These are phyloP conservation scores for Philopotamus ludificatus DNA, from an alignment of 1,140 invertebrate species.

Conservation along the genomic window DNA sequence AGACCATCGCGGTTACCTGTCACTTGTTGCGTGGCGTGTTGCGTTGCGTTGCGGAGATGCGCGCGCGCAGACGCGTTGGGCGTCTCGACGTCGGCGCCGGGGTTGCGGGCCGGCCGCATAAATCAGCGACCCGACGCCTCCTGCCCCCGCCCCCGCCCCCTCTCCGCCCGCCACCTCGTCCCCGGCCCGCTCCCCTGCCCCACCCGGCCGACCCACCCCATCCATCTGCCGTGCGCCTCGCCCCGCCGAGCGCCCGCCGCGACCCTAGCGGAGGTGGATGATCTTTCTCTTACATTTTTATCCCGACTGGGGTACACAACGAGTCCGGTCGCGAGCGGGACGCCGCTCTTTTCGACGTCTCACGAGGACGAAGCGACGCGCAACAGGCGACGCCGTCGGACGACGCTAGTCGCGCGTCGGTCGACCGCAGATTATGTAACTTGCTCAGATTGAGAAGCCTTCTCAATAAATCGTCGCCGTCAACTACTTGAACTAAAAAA, in stretches of 20 bases:
- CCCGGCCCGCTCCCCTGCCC: not conserved
- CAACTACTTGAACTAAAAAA: too few species aligned
- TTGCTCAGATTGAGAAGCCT: too few species aligned
- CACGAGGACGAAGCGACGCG: too few species aligned
- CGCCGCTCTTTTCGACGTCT: too few species aligned
- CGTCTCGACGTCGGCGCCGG: constrained; percentile 5
- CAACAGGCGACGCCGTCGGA: too few species aligned
- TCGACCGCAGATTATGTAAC: too few species aligned
- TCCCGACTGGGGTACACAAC: constrained; percentile 21
- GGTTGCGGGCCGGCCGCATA: constrained; percentile 3
- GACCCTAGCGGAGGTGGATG: constrained; percentile 39
- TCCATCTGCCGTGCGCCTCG: not conserved
- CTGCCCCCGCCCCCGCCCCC: not conserved
- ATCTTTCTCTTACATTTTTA: constrained; percentile 43
- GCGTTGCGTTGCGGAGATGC: too few species aligned
- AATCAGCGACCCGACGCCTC: not conserved
- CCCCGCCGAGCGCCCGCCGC: constrained; percentile 13
- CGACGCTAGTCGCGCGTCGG: too few species aligned
- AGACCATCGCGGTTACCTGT: too few species aligned
- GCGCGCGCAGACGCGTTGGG: not conserved
- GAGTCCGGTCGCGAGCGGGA: not conserved
- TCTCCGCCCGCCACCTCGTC: constrained; percentile 8
- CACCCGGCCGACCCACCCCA: not conserved
- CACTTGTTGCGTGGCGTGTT: constrained; percentile 5
- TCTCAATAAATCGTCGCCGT: too few species aligned